These are phyloP conservation scores for Tricholauxania praeusta DNA, from an alignment of 2,888 invertebrate species.

Conservation along the genomic window DNA sequence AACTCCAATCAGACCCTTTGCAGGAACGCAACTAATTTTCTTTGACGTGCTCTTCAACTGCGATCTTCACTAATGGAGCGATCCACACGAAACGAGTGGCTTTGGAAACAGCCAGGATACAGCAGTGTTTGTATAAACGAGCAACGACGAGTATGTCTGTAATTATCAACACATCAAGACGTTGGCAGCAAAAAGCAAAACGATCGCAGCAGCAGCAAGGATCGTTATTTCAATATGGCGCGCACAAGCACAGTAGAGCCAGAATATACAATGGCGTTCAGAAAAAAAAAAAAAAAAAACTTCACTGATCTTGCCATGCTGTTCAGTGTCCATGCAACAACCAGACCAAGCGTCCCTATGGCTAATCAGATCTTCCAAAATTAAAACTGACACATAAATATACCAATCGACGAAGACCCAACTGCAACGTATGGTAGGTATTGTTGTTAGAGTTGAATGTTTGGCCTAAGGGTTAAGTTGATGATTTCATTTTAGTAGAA, in stretches of 20 bases:
- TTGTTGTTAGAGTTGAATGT: neutral
- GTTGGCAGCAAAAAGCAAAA: neutral
- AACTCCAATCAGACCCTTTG: no score
- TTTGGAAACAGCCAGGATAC: neutral
- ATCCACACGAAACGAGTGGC: slow-evolving; percentile 35
- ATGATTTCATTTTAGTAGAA: slow-evolving; percentile 31
- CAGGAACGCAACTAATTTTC: slow-evolving; percentile 19
- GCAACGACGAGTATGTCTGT: slow-evolving; percentile 10
- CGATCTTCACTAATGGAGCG: slow-evolving; percentile 40
- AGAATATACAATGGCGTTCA: slow-evolving; percentile 44
- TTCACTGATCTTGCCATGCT: slow-evolving; percentile 1
- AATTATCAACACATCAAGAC: slow-evolving; percentile 21
- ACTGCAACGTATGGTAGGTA: neutral
- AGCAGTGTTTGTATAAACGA: slow-evolving; percentile 24
- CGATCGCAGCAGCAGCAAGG: neutral
- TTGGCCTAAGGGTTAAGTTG: slow-evolving; percentile 14
- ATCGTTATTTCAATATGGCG: slow-evolving; percentile 28
- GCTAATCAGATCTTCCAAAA: slow-evolving; percentile 23
- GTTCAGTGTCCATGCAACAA: neutral
- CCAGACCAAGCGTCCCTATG: slow-evolving; percentile 2
- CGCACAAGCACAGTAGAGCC: neutral
- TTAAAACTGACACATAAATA: slow-evolving; percentile 31
- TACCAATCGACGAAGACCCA: slow-evolving; percentile 1
- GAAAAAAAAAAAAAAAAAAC: neutral
- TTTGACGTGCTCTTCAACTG: neutral